phyloP scores from a whole-genome alignment of 2,113 vertebrate genomes.

The Malaclemys terrapin region DNA sequence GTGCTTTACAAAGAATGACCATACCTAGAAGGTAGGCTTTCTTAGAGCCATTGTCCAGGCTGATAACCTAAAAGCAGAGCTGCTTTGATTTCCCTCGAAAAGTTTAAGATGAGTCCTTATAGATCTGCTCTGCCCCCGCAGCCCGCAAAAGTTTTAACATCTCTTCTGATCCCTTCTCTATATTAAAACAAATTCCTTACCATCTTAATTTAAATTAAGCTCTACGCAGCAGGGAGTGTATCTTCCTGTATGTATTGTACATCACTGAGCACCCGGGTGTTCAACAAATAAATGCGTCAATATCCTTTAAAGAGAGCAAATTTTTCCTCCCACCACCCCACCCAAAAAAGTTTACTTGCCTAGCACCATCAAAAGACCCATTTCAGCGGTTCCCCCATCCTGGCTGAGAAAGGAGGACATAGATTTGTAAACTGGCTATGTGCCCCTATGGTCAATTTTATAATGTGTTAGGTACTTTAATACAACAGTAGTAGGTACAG shows the following conservation, averaged over 20 bases:
- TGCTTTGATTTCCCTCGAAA: conserved; percentile 4
- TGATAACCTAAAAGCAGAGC: conserved; percentile 50
- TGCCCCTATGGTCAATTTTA: not conserved
- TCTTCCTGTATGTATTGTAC: not conserved
- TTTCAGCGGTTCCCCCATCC: not conserved
- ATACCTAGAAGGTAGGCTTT: conserved; percentile 32
- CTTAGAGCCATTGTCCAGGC: conserved; percentile 1
- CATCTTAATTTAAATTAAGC: not conserved
- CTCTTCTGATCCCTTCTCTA: not conserved
- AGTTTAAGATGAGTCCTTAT: not conserved
- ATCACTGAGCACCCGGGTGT: not conserved
- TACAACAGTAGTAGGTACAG: not conserved
- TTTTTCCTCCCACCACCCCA: not conserved
- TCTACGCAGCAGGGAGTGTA: not conserved
- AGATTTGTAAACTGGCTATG: not conserved
- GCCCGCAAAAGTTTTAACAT: not conserved
- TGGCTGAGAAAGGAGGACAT: not conserved
- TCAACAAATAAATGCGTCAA: not conserved
- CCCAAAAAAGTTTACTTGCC: not conserved
- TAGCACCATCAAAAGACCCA: not conserved
- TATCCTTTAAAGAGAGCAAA: not conserved
- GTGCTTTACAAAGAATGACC: conserved; percentile 24
- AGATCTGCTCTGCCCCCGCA: not conserved
- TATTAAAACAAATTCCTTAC: conserved; percentile 3
- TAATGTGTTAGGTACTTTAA: not conserved